These are phyloP conservation scores for Telenomus remus DNA, from an alignment of 1,140 invertebrate species.

Conservation along the genomic window DNA sequence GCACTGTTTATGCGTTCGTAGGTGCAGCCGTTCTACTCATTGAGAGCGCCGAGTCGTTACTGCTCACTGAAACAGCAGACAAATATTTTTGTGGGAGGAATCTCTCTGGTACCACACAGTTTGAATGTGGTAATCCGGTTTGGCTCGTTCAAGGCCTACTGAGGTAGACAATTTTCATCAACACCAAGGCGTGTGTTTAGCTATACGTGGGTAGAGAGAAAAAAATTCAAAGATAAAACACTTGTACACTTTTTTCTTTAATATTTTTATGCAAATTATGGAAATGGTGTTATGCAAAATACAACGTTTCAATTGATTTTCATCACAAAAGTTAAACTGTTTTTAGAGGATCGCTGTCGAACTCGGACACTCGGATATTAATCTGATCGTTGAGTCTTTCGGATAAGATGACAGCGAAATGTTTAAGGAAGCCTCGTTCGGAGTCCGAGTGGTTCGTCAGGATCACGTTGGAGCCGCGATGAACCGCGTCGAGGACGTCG, in stretches of 20 bases:
- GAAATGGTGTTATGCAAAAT: too few species aligned
- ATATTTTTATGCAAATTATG: too few species aligned
- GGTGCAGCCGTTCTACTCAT: constrained; percentile 20
- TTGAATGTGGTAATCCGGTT: constrained; percentile 59
- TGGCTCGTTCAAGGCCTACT: constrained; percentile 54
- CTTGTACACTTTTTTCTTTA: constrained; percentile 5
- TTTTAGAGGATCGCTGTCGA: constrained; percentile 83
- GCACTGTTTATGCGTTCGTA: constrained; percentile 23
- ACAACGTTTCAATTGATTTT: too few species aligned
- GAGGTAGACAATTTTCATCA: constrained; percentile 57
- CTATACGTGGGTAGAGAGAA: constrained; percentile 27
- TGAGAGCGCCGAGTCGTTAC: constrained; percentile 35
- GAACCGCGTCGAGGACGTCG: constrained; percentile 91
- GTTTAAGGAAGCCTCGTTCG: constrained; percentile 89
- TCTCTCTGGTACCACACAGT: constrained; percentile 43
- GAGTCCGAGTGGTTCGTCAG: constrained; percentile 96
- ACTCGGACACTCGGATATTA: constrained; percentile 81
- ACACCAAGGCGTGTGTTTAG: constrained; percentile 45
- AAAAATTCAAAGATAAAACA: constrained; percentile 31
- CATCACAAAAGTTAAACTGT: constrained; percentile 65
- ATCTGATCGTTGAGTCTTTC: constrained; percentile 77
- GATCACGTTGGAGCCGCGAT: constrained; percentile 86
- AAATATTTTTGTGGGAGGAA: constrained; percentile 55
- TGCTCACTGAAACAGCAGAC: constrained; percentile 32
- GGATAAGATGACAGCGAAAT: constrained; percentile 77